Evolutionary conservation across 1,140 invertebrate species (phyloP).

Genomic region (Homarus americanus): DNA sequence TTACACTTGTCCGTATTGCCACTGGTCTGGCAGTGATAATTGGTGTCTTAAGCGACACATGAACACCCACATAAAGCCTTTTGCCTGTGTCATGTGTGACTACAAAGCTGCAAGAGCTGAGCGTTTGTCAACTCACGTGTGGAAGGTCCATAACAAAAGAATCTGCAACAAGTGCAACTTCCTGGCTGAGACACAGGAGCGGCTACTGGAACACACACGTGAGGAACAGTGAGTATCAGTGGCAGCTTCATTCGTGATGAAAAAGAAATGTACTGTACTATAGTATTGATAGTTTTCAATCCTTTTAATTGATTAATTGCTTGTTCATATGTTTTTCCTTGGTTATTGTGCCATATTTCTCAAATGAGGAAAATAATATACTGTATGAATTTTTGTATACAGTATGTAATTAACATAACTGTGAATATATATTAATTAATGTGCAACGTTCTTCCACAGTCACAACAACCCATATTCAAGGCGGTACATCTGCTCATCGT

Average conservation of each 20-base stretch:
- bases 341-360: too few relatives aligned
- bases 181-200: conserved; percentile 86
- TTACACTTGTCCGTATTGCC: conserved; percentile 91
- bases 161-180: conserved; percentile 92
- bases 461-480: conserved; percentile 75
- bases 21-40: conserved; percentile 95
- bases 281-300: background rate
- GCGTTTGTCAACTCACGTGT: conserved; percentile 90
- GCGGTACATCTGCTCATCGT: conserved; percentile 72
- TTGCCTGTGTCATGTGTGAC: conserved; percentile 91
- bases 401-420: too few relatives aligned
- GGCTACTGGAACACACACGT: conserved; percentile 73
- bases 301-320: background rate
- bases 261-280: background rate
- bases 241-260: background rate
- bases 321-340: too few relatives aligned
- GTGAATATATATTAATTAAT: too few relatives aligned
- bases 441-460: conserved; percentile 47
- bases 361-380: too few relatives aligned
- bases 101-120: conserved; percentile 94
- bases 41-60: conserved; percentile 94
- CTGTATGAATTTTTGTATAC: too few relatives aligned
- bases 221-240: conserved; percentile 73
- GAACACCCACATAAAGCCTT: conserved; percentile 94
- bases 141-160: conserved; percentile 93